Conservation (phyloP, 35 echinoderm and acorn worm genomes). For the Lytechinus pictus region DNA sequence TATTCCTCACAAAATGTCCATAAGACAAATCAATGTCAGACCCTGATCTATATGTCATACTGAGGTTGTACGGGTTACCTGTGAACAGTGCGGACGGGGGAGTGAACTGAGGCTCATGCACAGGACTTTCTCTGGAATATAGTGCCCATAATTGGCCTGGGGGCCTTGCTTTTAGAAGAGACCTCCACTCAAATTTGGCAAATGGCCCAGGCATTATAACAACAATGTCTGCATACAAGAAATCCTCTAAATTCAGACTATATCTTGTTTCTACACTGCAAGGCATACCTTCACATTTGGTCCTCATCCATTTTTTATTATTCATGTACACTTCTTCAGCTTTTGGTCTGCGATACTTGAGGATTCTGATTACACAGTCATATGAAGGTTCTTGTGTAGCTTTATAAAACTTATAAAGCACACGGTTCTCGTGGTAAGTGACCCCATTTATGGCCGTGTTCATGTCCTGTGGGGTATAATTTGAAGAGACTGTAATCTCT, state of each 20-base stretch:
- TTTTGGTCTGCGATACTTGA: slow-evolving; percentile 55
- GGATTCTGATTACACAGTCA: slow-evolving; percentile 55
- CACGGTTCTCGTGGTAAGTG: slow-evolving; percentile 21
- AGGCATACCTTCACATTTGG: slow-evolving; percentile 37
- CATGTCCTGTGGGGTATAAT: neutral
- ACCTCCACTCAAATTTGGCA: slow-evolving; percentile 55
- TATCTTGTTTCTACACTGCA: slow-evolving; percentile 69
- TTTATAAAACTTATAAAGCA: slow-evolving; percentile 32
- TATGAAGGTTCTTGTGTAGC: slow-evolving; percentile 24
- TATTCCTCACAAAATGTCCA: neutral
- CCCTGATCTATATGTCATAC: slow-evolving; percentile 55
- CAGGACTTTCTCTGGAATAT: slow-evolving; percentile 71
- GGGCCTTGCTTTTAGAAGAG: slow-evolving; percentile 54
- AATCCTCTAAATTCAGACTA: slow-evolving; percentile 59
- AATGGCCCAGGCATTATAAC: slow-evolving; percentile 72
- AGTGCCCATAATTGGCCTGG: slow-evolving; percentile 70
- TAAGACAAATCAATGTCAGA: slow-evolving; percentile 54
- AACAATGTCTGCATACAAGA: slow-evolving; percentile 49
- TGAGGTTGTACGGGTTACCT: slow-evolving; percentile 74
- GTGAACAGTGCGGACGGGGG: slow-evolving; percentile 46
- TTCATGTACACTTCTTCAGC: slow-evolving; percentile 48
- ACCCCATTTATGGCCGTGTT: slow-evolving; percentile 12
- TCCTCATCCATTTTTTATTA: slow-evolving; percentile 42
- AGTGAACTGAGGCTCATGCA: slow-evolving; percentile 74
- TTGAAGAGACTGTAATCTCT: neutral